A percentile compares a stretch with the other conserved stretches of the same genome.
These are phyloP conservation scores for Torymus aiolomorphi DNA, from an alignment of 2,888 invertebrate species.

Conservation along the genomic window DNA sequence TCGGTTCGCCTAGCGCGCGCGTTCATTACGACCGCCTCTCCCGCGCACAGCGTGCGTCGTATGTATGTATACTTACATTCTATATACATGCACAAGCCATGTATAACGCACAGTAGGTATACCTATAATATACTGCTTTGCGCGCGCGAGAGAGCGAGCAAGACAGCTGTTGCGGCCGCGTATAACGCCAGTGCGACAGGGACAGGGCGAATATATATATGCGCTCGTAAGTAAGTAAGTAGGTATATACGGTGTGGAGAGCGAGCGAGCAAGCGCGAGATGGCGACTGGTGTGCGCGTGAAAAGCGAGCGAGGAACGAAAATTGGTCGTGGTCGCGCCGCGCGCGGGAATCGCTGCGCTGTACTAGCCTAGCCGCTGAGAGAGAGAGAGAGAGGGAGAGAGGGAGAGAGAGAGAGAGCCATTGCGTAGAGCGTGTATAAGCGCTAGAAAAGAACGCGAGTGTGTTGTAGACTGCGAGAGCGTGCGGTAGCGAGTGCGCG, in stretches of 20 bases:
- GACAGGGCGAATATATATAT: constrained; percentile 11
- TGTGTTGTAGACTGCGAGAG: no score
- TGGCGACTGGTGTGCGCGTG: constrained; percentile 64
- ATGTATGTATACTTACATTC: background rate
- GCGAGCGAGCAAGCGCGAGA: constrained; percentile 55
- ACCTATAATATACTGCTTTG: background rate
- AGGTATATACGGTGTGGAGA: constrained; percentile 41
- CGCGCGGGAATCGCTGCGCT: constrained; percentile 72
- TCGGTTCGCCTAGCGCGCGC: no score
- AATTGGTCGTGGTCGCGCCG: constrained; percentile 68
- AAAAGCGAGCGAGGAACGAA: constrained; percentile 69
- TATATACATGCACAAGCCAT: background rate
- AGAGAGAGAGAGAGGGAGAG: no score
- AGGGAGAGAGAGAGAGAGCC: no score
- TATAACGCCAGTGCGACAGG: constrained; percentile 34
- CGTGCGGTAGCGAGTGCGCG: no score
- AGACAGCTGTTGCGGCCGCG: background rate
- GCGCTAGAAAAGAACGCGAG: no score
- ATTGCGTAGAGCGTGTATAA: no score
- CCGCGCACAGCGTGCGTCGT: background rate
- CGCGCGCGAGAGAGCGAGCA: constrained; percentile 44
- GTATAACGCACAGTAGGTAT: no score
- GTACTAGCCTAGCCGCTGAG: no score
- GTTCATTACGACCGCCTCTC: no score
- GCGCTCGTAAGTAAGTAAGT: background rate